Conservation (phyloP, 2,888 invertebrate genomes). For the Lycocerus yunnanus region DNA sequence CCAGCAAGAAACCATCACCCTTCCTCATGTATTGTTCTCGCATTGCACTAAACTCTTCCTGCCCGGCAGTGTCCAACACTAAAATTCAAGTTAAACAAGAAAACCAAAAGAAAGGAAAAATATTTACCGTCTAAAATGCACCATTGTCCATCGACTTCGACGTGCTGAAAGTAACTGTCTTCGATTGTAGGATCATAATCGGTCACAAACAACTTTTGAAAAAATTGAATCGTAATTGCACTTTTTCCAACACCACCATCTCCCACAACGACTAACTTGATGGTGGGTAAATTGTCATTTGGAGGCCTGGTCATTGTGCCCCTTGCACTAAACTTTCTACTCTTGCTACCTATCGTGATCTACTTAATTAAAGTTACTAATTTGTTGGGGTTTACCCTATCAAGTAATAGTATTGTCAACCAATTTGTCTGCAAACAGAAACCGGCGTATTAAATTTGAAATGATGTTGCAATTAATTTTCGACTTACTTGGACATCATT, state of each 20-base stretch:
- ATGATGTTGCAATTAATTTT: neutral
- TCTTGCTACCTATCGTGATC: slow-evolving; percentile 47
- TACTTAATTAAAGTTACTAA: slow-evolving; percentile 10
- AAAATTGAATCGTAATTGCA: slow-evolving; percentile 95
- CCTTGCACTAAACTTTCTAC: slow-evolving; percentile 45
- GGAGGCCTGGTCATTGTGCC: slow-evolving; percentile 69
- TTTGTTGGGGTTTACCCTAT: slow-evolving; percentile 8
- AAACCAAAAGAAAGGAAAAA: neutral
- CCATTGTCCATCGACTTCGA: slow-evolving; percentile 91
- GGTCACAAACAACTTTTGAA: slow-evolving; percentile 91
- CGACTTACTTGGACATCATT: slow-evolving; percentile 12
- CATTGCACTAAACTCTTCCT: slow-evolving; percentile 96
- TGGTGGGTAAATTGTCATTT: slow-evolving; percentile 73
- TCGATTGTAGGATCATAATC: slow-evolving; percentile 97
- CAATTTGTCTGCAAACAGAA: slow-evolving; percentile 34
- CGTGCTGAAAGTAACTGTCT: slow-evolving; percentile 93
- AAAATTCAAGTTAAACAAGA: slow-evolving; percentile 27
- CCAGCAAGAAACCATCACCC: slow-evolving; percentile 91
- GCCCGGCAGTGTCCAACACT: slow-evolving; percentile 94
- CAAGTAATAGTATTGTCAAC: slow-evolving; percentile 33
- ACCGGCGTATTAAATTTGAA: neutral
- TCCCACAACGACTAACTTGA: slow-evolving; percentile 91
- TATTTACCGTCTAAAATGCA: slow-evolving; percentile 83
- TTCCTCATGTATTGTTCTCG: slow-evolving; percentile 91
- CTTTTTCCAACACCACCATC: slow-evolving; percentile 96